Conservation (phyloP, 2,113 vertebrate species). For the Stigmatopora argus region DNA sequence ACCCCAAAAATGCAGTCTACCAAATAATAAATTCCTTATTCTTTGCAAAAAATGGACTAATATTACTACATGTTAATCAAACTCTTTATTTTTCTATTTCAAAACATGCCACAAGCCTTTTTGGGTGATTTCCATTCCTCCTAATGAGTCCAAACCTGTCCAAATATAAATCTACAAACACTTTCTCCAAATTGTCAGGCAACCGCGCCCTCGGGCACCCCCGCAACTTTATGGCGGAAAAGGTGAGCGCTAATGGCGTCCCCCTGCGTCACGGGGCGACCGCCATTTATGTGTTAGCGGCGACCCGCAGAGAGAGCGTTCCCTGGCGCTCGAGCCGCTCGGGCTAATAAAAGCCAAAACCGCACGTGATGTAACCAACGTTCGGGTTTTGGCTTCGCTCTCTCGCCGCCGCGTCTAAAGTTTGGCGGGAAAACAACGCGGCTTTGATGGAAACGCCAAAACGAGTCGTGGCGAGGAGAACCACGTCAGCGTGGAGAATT, state of each 20-base stretch:
- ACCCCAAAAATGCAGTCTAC: too few relatives aligned
- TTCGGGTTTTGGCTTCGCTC: conserved; percentile 3
- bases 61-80: too few relatives aligned
- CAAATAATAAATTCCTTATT: too few relatives aligned
- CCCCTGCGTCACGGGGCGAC: conserved; percentile 50
- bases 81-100: too few relatives aligned
- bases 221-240: conserved; percentile 57
- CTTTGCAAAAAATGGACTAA: too few relatives aligned
- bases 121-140: too few relatives aligned
- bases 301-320: conserved; percentile 40
- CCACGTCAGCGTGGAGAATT: conserved; percentile 42
- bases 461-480: conserved; percentile 16
- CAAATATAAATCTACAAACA: too few relatives aligned
- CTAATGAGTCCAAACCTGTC: too few relatives aligned
- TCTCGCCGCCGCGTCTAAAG: neutral
- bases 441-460: conserved; percentile 20
- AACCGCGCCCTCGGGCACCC: conserved; percentile 39
- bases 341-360: conserved; percentile 27
- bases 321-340: conserved; percentile 34
- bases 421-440: neutral
- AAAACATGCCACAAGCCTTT: too few relatives aligned
- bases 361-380: conserved; percentile 21
- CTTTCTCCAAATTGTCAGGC: conserved; percentile 36
- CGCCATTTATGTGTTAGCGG: conserved; percentile 32
- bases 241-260: conserved; percentile 49